A percentile compares a stretch with the other conserved stretches of the same genome.
Conservation (phyloP, 2,113 vertebrate species). For the Phoenicopterus ruber region DNA sequence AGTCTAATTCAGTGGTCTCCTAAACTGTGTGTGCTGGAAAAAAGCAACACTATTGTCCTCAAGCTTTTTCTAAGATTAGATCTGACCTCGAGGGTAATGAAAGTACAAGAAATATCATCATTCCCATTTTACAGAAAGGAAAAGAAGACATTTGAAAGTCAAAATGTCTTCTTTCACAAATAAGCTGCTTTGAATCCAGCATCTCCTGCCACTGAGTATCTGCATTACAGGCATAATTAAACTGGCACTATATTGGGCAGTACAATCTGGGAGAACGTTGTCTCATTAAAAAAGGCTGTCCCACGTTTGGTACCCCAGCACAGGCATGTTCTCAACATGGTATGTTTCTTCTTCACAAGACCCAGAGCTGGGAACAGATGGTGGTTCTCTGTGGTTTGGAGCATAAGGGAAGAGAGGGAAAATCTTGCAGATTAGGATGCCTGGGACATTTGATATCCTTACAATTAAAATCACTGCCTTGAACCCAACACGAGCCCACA, state of each 20-base stretch:
- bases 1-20: neutral
- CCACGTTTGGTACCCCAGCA: neutral
- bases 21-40: rapidly evolving
- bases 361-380: neutral
- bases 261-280: neutral
- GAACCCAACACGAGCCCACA: neutral
- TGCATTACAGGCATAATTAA: neutral
- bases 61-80: neutral
- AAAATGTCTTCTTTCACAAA: neutral
- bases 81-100: neutral
- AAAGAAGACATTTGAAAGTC: neutral
- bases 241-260: neutral
- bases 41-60: neutral
- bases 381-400: neutral
- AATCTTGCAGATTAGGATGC: neutral
- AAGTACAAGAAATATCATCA: neutral
- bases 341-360: neutral
- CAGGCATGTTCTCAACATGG: neutral
- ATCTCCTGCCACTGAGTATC: neutral
- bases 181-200: neutral
- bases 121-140: neutral
- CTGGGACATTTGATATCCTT: neutral
- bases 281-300: neutral
- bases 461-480: neutral
- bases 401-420: neutral